These are phyloP conservation scores for Listrodromus nycthemerus DNA, from an alignment of 2,888 invertebrate genomes.

Conservation along the genomic window DNA sequence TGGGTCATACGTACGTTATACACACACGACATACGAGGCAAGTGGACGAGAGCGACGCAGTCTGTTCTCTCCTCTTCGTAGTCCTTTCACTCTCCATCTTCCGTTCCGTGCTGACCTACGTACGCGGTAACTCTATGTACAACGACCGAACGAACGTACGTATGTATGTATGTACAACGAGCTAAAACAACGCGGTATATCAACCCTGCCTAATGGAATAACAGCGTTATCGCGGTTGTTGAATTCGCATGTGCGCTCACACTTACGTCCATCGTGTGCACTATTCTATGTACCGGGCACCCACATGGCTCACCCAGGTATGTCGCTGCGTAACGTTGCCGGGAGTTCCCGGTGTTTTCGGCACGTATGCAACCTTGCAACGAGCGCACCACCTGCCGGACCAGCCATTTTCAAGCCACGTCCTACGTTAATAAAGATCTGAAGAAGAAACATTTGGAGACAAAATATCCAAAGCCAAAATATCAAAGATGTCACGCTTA, in stretches of 20 bases:
- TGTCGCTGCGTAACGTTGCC: not conserved
- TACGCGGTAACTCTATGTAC: not conserved
- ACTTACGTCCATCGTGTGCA: not conserved
- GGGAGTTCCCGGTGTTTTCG: not conserved
- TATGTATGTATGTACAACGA: not conserved
- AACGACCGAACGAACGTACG: not conserved
- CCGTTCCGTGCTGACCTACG: constrained; percentile 1
- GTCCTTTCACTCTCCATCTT: constrained; percentile 15
- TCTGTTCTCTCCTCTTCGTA: not conserved
- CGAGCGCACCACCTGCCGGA: not conserved
- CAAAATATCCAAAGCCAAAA: too few species aligned
- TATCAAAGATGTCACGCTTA: not conserved
- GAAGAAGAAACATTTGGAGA: too few species aligned
- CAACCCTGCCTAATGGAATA: constrained; percentile 43
- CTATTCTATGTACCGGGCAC: not conserved
- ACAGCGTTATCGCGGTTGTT: constrained; percentile 52
- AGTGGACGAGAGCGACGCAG: constrained; percentile 9
- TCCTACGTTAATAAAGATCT: too few species aligned
- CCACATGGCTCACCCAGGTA: not conserved
- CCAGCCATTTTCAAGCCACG: too few species aligned
- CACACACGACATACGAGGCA: constrained; percentile 8
- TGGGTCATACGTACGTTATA: not conserved
- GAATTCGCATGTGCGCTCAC: constrained; percentile 21
- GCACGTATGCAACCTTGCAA: constrained; percentile 2
- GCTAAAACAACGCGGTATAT: constrained; percentile 37